Conservation (phyloP, 2,113 vertebrate genomes). For the Sialia sialis region DNA sequence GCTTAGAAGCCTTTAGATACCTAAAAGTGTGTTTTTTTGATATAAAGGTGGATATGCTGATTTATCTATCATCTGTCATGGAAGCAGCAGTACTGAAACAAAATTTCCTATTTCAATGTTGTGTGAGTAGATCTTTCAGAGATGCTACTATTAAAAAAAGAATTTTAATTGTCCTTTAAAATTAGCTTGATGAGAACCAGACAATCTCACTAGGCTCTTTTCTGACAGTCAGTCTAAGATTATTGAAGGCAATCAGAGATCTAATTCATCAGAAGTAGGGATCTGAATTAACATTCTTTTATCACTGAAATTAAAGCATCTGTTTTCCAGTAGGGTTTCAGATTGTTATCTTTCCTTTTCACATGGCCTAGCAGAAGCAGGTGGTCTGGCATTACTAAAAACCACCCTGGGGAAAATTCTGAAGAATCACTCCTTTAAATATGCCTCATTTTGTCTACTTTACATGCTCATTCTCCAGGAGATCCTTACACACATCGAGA, state of each 20-base stretch:
- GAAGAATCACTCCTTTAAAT: slow-evolving; percentile 24
- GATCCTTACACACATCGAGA: background rate
- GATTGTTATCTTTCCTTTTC: slow-evolving; percentile 7
- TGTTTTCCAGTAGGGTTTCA: slow-evolving; percentile 23
- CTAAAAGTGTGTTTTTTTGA: background rate
- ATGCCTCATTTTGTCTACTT: background rate
- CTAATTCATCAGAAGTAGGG: background rate
- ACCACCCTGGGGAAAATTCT: slow-evolving; percentile 3
- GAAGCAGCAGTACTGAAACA: background rate
- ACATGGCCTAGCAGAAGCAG: background rate
- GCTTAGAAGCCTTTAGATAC: background rate
- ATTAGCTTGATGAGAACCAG: background rate
- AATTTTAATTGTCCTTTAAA: background rate
- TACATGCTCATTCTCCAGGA: background rate
- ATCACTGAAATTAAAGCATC: slow-evolving; percentile 28
- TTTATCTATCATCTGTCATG: background rate
- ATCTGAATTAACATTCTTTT: background rate
- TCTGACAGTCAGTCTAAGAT: background rate
- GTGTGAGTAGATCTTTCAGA: background rate
- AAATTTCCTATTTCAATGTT: background rate
- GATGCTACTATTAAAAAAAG: background rate
- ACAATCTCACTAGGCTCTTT: background rate
- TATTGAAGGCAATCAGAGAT: background rate
- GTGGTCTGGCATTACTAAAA: slow-evolving; percentile 27
- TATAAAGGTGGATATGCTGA: background rate